These are phyloP conservation scores for Leptodactylus fuscus DNA, from an alignment of 2,113 vertebrate species.

Conservation along the genomic window DNA sequence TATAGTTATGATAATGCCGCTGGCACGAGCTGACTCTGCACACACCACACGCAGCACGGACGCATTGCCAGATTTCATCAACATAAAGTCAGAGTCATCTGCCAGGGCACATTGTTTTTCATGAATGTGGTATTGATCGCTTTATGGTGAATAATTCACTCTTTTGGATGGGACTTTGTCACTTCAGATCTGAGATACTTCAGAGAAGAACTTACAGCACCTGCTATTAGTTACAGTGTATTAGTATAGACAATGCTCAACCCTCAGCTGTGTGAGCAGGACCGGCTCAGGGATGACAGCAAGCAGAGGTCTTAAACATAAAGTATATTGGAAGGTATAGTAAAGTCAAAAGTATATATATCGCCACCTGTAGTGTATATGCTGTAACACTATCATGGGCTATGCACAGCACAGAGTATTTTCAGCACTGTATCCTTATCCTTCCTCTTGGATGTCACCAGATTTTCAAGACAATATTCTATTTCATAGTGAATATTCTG, in stretches of 20 bases:
- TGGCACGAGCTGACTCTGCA: too few relatives aligned
- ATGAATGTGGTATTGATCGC: not conserved
- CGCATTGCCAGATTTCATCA: not conserved
- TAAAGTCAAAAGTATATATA: too few relatives aligned
- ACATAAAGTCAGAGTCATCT: not conserved
- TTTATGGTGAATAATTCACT: not conserved
- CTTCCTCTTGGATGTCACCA: too few relatives aligned
- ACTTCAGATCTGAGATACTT: not conserved
- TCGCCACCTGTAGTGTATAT: too few relatives aligned
- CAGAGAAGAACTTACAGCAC: not conserved
- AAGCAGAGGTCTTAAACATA: not conserved
- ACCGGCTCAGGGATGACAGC: not conserved
- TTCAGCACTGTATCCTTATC: too few relatives aligned
- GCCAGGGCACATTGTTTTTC: not conserved
- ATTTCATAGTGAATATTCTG: too few relatives aligned
- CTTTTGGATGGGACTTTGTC: not conserved
- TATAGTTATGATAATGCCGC: not conserved
- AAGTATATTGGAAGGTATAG: too few relatives aligned
- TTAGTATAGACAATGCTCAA: not conserved
- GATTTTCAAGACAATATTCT: too few relatives aligned
- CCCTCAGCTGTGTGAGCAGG: too few relatives aligned
- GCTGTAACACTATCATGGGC: too few relatives aligned
- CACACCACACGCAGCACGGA: not conserved
- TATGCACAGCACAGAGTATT: too few relatives aligned
- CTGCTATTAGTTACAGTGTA: not conserved